Percentiles rank a stretch among this genome's conserved stretches.
These are phyloP conservation scores for Hexactinellida sp. DNA, from an alignment of 37 sponge, comb jelly and placozoan genomes.

Conservation along the genomic window DNA sequence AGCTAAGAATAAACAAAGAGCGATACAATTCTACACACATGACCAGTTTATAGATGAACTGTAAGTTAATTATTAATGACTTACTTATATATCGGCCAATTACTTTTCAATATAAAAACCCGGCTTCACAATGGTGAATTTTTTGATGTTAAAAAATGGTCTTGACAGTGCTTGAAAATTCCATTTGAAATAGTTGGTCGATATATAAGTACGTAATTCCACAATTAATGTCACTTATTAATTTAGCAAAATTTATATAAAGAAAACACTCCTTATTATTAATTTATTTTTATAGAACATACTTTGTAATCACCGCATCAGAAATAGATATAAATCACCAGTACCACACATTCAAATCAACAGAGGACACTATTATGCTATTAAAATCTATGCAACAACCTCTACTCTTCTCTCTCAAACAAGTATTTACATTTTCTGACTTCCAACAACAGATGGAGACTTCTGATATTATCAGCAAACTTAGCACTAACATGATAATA, in stretches of 20 bases:
- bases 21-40: background rate
- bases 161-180: too few species aligned
- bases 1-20: background rate
- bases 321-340: background rate
- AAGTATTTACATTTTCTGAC: background rate
- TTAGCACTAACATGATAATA: background rate
- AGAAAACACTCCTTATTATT: too few species aligned
- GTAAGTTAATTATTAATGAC: background rate
- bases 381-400: background rate
- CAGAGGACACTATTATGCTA: background rate
- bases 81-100: too few species aligned
- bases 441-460: background rate
- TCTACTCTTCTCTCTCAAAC: background rate
- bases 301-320: background rate
- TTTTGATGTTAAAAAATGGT: too few species aligned
- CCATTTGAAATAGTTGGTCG: too few species aligned
- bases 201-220: too few species aligned
- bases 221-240: too few species aligned
- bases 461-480: background rate
- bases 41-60: background rate
- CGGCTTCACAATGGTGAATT: too few species aligned
- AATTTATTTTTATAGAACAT: background rate
- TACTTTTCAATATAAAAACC: too few species aligned
- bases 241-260: too few species aligned
- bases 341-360: constrained; percentile 7